Percentiles rank a stretch among this genome's conserved stretches.
Conservation (phyloP, 1,140 invertebrate species). For the Aphaenogaster floridana region DNA sequence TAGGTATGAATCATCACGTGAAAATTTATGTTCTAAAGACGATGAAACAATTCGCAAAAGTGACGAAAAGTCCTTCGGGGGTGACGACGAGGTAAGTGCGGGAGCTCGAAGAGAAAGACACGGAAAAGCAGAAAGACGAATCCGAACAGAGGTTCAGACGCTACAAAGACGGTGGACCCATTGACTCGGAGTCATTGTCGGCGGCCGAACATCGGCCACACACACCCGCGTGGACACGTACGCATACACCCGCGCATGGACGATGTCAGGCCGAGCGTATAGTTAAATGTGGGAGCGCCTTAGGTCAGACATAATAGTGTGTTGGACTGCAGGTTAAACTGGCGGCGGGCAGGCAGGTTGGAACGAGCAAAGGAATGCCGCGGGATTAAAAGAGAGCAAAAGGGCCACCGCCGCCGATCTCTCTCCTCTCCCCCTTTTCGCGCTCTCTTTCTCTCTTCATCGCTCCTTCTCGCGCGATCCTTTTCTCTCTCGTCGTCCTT, state of each 20-base stretch:
- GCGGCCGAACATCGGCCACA: slow-evolving; percentile 2
- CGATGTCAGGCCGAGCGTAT: slow-evolving; percentile 64
- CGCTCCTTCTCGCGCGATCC: slow-evolving; percentile 24
- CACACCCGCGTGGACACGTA: neutral
- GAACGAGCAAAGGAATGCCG: slow-evolving; percentile 82
- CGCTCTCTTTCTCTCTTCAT: slow-evolving; percentile 47
- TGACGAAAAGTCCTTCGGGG: neutral
- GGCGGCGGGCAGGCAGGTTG: slow-evolving; percentile 81
- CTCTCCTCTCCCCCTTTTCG: slow-evolving; percentile 56
- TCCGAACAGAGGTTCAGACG: slow-evolving; percentile 10
- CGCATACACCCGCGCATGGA: neutral
- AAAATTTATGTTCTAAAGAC: neutral
- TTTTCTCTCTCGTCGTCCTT: slow-evolving; percentile 24
- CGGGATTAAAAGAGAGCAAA: slow-evolving; percentile 75
- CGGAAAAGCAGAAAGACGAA: slow-evolving; percentile 27
- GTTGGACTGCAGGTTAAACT: slow-evolving; percentile 84
- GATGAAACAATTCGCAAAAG: neutral
- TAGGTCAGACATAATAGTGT: slow-evolving; percentile 85
- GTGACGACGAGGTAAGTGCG: slow-evolving; percentile 8
- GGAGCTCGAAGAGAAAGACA: neutral
- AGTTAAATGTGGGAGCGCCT: slow-evolving; percentile 85
- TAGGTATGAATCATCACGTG: neutral
- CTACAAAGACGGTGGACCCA: slow-evolving; percentile 37
- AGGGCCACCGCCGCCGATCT: slow-evolving; percentile 60
- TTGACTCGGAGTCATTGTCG: slow-evolving; percentile 68